Conservation (phyloP, 53 echinoderm and acorn worm genomes). For the Glandiceps talaboti region DNA sequence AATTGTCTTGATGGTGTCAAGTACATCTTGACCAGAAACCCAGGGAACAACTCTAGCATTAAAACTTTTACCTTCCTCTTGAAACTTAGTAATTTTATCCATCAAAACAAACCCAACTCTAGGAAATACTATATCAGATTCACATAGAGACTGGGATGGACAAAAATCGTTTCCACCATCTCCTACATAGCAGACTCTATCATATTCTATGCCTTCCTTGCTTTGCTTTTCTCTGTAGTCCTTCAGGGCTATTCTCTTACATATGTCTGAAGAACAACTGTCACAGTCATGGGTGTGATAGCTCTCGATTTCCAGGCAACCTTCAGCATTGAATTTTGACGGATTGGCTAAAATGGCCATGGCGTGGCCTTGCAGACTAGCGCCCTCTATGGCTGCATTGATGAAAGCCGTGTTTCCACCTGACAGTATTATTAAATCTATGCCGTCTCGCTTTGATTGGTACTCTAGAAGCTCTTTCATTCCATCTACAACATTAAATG, state of each 20-base stretch:
- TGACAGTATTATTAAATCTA: conserved; percentile 57
- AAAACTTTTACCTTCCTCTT: not conserved
- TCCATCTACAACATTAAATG: conserved; percentile 48
- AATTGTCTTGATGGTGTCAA: conserved; percentile 18
- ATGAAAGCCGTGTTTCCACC: conserved; percentile 84
- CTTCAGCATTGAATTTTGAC: conserved; percentile 49
- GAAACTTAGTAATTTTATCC: conserved; percentile 28
- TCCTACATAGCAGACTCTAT: conserved; percentile 55
- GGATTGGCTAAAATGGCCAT: conserved; percentile 61
- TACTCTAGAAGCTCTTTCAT: conserved; percentile 59
- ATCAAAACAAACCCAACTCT: conserved; percentile 60
- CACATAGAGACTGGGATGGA: conserved; percentile 41
- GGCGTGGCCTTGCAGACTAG: conserved; percentile 15
- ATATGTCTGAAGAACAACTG: conserved; percentile 67
- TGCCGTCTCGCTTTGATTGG: conserved; percentile 18
- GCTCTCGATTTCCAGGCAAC: conserved; percentile 38
- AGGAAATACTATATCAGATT: conserved; percentile 60
- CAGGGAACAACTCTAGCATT: conserved; percentile 52
- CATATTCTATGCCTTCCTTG: conserved; percentile 30
- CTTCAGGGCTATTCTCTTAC: conserved; percentile 54
- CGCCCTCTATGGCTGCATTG: conserved; percentile 29
- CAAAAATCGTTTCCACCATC: conserved; percentile 91
- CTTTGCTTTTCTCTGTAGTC: conserved; percentile 25
- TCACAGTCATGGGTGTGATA: conserved; percentile 66
- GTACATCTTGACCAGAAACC: conserved; percentile 41